phyloP scores from a whole-genome alignment of 2,113 vertebrate species.

The Nothobranchius kuhntae region DNA sequence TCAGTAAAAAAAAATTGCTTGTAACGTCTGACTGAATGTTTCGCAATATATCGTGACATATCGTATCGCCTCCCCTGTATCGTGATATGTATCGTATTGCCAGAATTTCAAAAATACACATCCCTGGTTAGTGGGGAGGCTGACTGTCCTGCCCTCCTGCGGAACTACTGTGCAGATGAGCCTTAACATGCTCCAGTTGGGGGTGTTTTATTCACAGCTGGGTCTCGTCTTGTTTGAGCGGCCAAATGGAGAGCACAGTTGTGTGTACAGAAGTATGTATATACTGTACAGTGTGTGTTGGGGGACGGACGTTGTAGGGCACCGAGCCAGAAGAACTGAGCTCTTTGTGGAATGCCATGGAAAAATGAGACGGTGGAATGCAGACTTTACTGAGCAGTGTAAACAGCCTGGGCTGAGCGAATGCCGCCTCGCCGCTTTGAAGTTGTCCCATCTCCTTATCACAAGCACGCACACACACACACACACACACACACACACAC shows the following conservation, averaged over 20 bases:
- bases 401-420: constrained; percentile 77
- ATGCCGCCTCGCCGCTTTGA: constrained; percentile 78
- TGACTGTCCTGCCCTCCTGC: constrained; percentile 6
- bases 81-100: no score
- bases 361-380: constrained; percentile 84
- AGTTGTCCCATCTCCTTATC: constrained; percentile 61
- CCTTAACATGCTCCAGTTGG: constrained; percentile 12
- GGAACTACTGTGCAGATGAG: constrained; percentile 10
- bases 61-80: no score
- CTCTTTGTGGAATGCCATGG: constrained; percentile 78
- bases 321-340: constrained; percentile 68
- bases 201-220: constrained; percentile 27
- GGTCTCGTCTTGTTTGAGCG: constrained; percentile 44
- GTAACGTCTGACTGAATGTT: no score
- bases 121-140: no score
- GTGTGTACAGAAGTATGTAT: constrained; percentile 44
- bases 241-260: constrained; percentile 37
- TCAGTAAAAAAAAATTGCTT: no score
- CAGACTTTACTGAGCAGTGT: constrained; percentile 79
- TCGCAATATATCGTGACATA: no score
- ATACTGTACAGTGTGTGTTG: constrained; percentile 26
- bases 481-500: constrained; percentile 37
- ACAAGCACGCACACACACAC: constrained; percentile 29
- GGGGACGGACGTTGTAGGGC: constrained; percentile 52
- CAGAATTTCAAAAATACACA: no score